Base-by-base conservation (phyloP, 2,113 vertebrate species). In the Eulemur rufifrons region DNA sequence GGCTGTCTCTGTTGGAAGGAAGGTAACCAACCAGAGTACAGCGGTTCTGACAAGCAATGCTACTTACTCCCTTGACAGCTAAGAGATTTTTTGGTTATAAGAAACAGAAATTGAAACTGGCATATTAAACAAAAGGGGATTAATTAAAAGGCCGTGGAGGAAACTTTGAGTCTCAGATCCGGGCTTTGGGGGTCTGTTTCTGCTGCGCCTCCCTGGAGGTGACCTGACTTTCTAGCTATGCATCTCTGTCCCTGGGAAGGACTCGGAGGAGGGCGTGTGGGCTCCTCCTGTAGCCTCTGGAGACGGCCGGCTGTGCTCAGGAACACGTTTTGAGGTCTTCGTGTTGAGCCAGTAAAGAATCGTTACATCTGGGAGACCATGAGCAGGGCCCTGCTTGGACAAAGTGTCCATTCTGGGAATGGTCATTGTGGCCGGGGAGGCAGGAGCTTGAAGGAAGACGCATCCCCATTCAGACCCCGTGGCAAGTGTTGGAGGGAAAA, bases 171-270 rank as follows among this genome's bases (percentile, higher is more conserved):
- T 11, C 20, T 37, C 88, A 0, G 50, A 42, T 82, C 0, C 18
- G 8, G 1, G 52, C 39, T 14, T 15, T 14, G 0, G 9, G 56
- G 25, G 50, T 25, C 37, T 61, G 13, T 34, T 52, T 81, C 50
- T 87, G 3, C 61, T n/a, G 14, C 0, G 0, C 18, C 17, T 25
- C 32, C 20, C 34, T 1, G 34, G 9, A 5, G 11, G 32, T 42
- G 54, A 6, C 8, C 32, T 23, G 5, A 6, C 93, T 80, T 66
- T 37, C 27, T 32, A 21, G 14, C 6, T 21, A 17, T 20, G 54
- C 6, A 0, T 6, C 5, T 91, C 47, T 56, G 8, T 54, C 52
- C 64, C 39, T 12, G 0, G 20, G 54, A 11, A 42, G 23, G 15
- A 29, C 56, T 47, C 27, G 11, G 25, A 21, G 54, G 54, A 56